These are phyloP conservation scores for Epizoanthus fatuus DNA, from an alignment of 92 coral and sea anemone species.

Conservation along the genomic window DNA sequence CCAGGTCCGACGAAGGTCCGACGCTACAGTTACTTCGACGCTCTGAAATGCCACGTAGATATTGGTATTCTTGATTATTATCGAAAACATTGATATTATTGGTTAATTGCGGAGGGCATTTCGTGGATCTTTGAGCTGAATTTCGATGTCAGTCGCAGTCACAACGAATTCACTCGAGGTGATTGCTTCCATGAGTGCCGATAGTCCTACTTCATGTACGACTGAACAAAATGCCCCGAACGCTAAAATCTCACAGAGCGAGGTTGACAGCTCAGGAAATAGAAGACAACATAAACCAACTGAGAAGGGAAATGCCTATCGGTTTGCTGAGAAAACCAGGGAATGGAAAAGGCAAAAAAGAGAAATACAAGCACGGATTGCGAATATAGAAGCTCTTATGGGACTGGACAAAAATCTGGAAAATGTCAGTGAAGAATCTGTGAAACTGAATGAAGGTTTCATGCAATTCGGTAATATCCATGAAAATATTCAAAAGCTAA, in stretches of 20 bases:
- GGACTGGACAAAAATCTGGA: slow-evolving; percentile 46
- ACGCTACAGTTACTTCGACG: too few relatives aligned
- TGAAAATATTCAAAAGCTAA: slow-evolving; percentile 53
- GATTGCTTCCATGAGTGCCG: neutral
- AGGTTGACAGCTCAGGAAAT: neutral
- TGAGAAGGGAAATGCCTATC: slow-evolving; percentile 48
- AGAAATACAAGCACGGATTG: slow-evolving; percentile 45
- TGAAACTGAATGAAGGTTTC: slow-evolving; percentile 43
- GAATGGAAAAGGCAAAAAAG: slow-evolving; percentile 50
- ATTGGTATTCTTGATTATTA: too few relatives aligned
- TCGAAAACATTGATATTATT: too few relatives aligned
- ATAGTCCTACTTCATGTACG: neutral
- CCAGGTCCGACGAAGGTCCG: too few relatives aligned
- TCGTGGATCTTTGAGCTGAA: neutral
- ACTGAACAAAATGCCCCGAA: slow-evolving; percentile 22
- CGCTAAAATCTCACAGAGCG: slow-evolving; percentile 3
- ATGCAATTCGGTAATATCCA: slow-evolving; percentile 53
- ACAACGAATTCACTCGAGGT: neutral
- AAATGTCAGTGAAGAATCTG: slow-evolving; percentile 18
- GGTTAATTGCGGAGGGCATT: too few relatives aligned
- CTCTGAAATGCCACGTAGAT: too few relatives aligned
- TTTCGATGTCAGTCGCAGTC: neutral
- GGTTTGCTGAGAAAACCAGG: slow-evolving; percentile 25
- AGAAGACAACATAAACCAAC: slow-evolving; percentile 47
- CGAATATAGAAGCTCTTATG: slow-evolving; percentile 53